These are phyloP conservation scores for Caenorhabditis drosophilae DNA, from an alignment of 2,888 invertebrate genomes.

Conservation along the genomic window DNA sequence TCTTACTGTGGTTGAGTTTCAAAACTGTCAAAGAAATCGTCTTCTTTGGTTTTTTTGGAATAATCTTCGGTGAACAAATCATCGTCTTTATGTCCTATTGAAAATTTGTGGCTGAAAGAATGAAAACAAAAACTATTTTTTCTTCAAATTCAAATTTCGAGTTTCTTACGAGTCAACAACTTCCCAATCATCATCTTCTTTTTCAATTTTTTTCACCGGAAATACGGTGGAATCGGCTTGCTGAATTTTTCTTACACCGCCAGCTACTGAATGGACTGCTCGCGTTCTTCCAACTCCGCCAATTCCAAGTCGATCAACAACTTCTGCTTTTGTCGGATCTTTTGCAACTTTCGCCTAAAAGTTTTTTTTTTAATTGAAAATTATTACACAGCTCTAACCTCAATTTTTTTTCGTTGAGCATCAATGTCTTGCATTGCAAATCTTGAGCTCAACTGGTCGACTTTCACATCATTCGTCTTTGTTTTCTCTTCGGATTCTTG, in stretches of 20 bases:
- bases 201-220: slow-evolving; percentile 11
- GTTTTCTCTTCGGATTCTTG: slow-evolving; percentile 30
- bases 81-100: slow-evolving; percentile 29
- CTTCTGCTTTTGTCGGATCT: slow-evolving; percentile 84
- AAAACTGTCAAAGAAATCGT: slow-evolving; percentile 65
- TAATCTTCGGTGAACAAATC: slow-evolving; percentile 47
- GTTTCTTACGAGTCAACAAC: no score
- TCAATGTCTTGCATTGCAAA: slow-evolving; percentile 82
- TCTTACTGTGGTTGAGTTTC: slow-evolving; percentile 49
- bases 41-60: slow-evolving; percentile 44
- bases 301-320: slow-evolving; percentile 92
- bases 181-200: slow-evolving; percentile 64
- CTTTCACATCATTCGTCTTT: slow-evolving; percentile 12
- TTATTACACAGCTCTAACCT: slow-evolving; percentile 24
- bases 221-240: slow-evolving; percentile 42
- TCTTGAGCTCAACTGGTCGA: slow-evolving; percentile 70
- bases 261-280: slow-evolving; percentile 59
- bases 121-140: no score
- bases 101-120: neutral
- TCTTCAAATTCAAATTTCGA: neutral
- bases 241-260: slow-evolving; percentile 62
- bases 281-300: slow-evolving; percentile 72
- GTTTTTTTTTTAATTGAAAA: neutral
- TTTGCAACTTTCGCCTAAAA: slow-evolving; percentile 69
- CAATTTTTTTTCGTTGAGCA: slow-evolving; percentile 67